Evolutionary conservation across 2,797 vertebrate genomes (phyloP), one percentile per base, ranked within the genome.

Genomic region (Hirundo rustica): DNA sequence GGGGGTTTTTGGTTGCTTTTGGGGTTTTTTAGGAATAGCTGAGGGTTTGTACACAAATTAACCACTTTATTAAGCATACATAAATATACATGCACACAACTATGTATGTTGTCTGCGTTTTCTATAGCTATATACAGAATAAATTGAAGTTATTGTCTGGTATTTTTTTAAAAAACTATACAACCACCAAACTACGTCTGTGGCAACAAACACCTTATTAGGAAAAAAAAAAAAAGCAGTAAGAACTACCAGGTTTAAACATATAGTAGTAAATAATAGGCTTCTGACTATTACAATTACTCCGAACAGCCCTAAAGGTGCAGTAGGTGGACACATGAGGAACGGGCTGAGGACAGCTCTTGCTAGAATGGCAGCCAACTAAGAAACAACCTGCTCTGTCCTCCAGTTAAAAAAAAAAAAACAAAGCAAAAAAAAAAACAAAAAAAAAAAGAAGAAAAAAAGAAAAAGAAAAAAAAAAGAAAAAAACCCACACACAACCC

Each of bases 1-100:
- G 5, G 8, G 9, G 1, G 0, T 1, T 25, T 55, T 45, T 14
- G 4, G 10, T 10, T 30, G 26, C 2, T 38, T 48, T 70, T 4
- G 25, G 16, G 4, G 0, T 9, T 21, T 45, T 50, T 91, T 55
- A 78, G 34, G 65, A 93, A 82, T 76, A 47, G 29, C 6, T 79
- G 44, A 18, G 64, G n/a, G 44, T 79, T 60, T 45, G 4, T 18
- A 64, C 10, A 80, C 17, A 67, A 64, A 70, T 79, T 58, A 73
- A 30, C 48, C 36, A 34, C 16, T 65, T 73, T 45, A 44, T 16
- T 36, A 48, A 40, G 23, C 32, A 61, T 29, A 80, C 20, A n/a
- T 4, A 48, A 40, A 18, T 42, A 42, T 12, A 53, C 11, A n/a
- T 6, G 27, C 17, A 71, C 26, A 42, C 5, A 81, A 17, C 30